A percentile compares a stretch with the other conserved stretches of the same genome.
Evolutionary conservation across 2,113 vertebrate species (phyloP).

Genomic region (Typhlomys cinereus): DNA sequence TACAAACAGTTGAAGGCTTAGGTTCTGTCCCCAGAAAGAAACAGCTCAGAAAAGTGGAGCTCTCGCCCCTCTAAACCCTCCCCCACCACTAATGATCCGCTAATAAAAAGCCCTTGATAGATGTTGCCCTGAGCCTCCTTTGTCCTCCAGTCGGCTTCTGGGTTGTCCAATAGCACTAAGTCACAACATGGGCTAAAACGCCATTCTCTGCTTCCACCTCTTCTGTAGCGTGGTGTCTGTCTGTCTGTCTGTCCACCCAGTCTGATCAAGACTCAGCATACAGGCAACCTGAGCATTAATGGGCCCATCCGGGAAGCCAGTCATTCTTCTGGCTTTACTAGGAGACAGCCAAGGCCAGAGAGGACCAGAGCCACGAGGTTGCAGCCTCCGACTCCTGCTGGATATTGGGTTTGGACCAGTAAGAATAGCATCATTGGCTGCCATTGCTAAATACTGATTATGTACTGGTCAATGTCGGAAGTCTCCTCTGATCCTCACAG

Average conservation of each 20-base stretch:
- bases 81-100: constrained; percentile 54
- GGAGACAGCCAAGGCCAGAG: background rate
- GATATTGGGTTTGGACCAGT: background rate
- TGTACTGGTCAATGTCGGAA: background rate
- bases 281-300: background rate
- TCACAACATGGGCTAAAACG: constrained; percentile 57
- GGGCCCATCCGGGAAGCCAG: background rate
- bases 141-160: constrained; percentile 68
- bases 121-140: constrained; percentile 71
- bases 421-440: background rate
- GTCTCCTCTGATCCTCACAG: background rate
- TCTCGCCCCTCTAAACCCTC: background rate
- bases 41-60: constrained; percentile 76
- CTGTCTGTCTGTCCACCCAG: background rate
- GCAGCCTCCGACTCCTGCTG: background rate
- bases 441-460: background rate
- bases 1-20: constrained; percentile 85
- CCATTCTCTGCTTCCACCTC: background rate
- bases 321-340: background rate
- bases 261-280: background rate
- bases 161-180: constrained; percentile 48
- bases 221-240: background rate
- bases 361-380: background rate
- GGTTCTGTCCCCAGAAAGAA: constrained; percentile 84
- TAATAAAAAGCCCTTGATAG: constrained; percentile 74